Percentiles rank a stretch among this genome's conserved stretches.
phyloP scores from a whole-genome alignment of 2,888 invertebrate genomes.

The Metalampra italica region DNA sequence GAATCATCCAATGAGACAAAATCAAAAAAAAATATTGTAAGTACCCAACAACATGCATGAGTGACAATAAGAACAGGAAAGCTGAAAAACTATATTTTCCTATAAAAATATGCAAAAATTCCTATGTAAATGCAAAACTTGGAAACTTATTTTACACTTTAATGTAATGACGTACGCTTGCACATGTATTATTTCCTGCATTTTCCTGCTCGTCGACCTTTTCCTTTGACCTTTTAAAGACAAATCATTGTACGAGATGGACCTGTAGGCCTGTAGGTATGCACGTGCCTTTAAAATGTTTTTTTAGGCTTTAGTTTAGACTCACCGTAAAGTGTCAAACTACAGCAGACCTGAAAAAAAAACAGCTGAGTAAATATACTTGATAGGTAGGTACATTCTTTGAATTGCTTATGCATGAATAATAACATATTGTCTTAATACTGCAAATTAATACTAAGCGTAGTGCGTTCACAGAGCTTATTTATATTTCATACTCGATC shows the following conservation, averaged over 20 bases:
- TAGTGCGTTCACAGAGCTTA: not conserved
- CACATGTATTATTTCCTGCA: not conserved
- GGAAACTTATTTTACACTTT: too few relatives aligned
- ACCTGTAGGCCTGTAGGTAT: too few relatives aligned
- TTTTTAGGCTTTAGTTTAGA: not conserved
- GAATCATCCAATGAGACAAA: too few relatives aligned
- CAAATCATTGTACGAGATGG: not conserved
- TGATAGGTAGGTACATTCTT: constrained; percentile 7
- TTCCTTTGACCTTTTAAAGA: not conserved
- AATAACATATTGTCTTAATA: not conserved
- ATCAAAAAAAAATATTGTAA: too few relatives aligned
- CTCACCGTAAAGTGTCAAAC: constrained; percentile 18
- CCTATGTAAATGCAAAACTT: too few relatives aligned
- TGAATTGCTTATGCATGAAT: not conserved
- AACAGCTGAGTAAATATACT: constrained; percentile 25
- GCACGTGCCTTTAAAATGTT: too few relatives aligned
- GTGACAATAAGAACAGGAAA: too few relatives aligned
- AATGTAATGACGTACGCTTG: too few relatives aligned
- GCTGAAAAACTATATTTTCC: too few relatives aligned
- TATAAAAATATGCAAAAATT: too few relatives aligned
- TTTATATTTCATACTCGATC: constrained; percentile 9
- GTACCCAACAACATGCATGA: too few relatives aligned
- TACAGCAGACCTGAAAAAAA: constrained; percentile 21
- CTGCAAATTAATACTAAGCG: too few relatives aligned
- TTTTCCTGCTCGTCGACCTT: not conserved